phyloP scores from a whole-genome alignment of 2,888 invertebrate genomes.

The Drosophila mulleri region DNA sequence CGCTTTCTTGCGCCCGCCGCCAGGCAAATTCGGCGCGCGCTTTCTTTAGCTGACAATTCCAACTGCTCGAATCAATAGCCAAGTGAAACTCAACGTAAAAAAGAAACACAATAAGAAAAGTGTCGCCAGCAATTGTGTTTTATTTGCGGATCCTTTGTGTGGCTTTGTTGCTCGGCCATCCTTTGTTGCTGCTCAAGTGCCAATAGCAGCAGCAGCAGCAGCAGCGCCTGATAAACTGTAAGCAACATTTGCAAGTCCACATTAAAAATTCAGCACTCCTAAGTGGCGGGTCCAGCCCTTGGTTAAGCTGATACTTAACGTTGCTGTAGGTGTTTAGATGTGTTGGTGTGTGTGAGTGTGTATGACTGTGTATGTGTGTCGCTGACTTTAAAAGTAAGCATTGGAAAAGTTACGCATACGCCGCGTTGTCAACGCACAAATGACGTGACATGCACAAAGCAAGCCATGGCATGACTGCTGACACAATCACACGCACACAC shows the following conservation, averaged over 20 bases:
- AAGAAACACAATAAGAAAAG: conserved; percentile 13
- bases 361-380: background rate
- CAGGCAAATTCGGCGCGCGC: conserved; percentile 54
- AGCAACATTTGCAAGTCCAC: conserved; percentile 41
- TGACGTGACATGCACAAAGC: conserved; percentile 16
- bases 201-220: background rate
- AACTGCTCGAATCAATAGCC: conserved; percentile 49
- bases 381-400: conserved; percentile 7
- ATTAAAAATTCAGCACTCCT: conserved; percentile 70
- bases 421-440: conserved; percentile 35
- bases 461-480: conserved; percentile 32
- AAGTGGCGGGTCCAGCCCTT: conserved; percentile 49
- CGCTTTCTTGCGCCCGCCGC: conserved; percentile 12
- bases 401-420: conserved; percentile 63
- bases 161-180: conserved; percentile 25
- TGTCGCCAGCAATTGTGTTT: conserved; percentile 35
- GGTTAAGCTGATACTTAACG: conserved; percentile 32
- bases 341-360: background rate
- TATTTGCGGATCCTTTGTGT: conserved; percentile 12
- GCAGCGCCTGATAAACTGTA: conserved; percentile 35
- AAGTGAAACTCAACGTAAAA: conserved; percentile 18
- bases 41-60: conserved; percentile 55
- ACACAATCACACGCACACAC: conserved; percentile 23
- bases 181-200: conserved; percentile 25
- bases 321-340: background rate